These are phyloP conservation scores for Cathartes aura DNA, from an alignment of 2,113 vertebrate species.

Conservation along the genomic window DNA sequence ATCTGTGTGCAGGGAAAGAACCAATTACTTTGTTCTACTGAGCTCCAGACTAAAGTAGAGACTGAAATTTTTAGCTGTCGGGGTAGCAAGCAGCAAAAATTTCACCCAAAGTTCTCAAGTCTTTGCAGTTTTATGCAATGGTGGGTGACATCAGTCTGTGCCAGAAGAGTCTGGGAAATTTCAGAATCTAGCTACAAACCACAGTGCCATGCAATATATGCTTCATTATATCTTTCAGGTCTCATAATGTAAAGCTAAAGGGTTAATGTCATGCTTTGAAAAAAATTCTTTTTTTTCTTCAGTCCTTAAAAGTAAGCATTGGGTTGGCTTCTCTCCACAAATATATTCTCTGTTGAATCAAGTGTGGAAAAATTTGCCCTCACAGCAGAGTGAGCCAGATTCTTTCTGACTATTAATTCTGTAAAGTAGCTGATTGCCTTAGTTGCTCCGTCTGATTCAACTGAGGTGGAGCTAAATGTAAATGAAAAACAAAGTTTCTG, in stretches of 20 bases:
- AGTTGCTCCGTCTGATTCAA: neutral
- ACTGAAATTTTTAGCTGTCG: neutral
- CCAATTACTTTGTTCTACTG: neutral
- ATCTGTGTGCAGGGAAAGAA: neutral
- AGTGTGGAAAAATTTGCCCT: neutral
- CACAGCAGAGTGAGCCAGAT: neutral
- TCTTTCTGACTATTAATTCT: neutral
- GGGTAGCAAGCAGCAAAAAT: neutral
- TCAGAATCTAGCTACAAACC: neutral
- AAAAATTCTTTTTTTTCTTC: neutral
- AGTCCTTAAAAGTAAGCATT: neutral
- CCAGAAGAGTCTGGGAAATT: neutral
- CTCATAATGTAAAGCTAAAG: neutral
- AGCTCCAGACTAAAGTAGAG: neutral
- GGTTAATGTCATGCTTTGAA: neutral
- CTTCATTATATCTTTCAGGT: neutral
- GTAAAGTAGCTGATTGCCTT: neutral
- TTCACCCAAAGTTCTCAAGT: neutral
- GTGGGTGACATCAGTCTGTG: neutral
- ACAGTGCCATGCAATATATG: neutral
- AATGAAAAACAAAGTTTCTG: constrained; percentile 5
- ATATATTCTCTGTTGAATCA: neutral
- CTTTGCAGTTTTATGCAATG: neutral
- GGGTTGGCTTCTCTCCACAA: neutral
- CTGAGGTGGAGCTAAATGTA: neutral